Evolutionary conservation across 2,888 invertebrate genomes (phyloP), one percentile per base, ranked within the genome.

Genomic region (Lissonota sp.): DNA sequence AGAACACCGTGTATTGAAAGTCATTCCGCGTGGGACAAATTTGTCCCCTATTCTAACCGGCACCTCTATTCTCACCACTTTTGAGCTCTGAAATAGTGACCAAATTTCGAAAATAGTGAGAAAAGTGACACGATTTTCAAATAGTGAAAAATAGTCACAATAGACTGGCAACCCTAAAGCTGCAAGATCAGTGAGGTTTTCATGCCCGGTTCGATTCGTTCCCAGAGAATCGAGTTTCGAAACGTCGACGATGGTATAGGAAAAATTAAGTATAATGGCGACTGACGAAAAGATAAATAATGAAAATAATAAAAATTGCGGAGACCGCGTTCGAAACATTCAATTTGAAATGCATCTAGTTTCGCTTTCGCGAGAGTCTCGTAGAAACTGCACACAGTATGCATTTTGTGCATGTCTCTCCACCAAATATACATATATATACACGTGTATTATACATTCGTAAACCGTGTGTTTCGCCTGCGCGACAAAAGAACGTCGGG

Each of bases 151-250:
- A n/a, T n/a, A n/a, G n/a, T n/a, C n/a, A n/a, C n/a, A n/a, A n/a
- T n/a, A n/a, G n/a, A n/a, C n/a, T n/a, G n/a, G n/a, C n/a, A n/a
- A n/a, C n/a, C n/a, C n/a, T n/a, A n/a, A n/a, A n/a, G n/a, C n/a
- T n/a, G n/a, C n/a, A n/a, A n/a, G n/a, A 6, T 67, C 42, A 14
- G 58, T 63, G 69, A 64, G 82, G 85, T 84, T 87, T 90, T 89
- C 88, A 90, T 86, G 88, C 86, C 84, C 87, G 89, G 88, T 90
- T 42, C 88, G 88, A 88, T 88, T 88, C 86, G 81, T 84, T 86
- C 66, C 57, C 26, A 26, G 26, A 26, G 26, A 26, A 60, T 12
- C 44, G 67, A 83, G 83, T 87, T 88, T 85, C 87, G 85, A 87
- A 86, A 88, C 87, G 26, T 73, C 72, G 60, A 82, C 70, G 75